phyloP scores from a whole-genome alignment of 2,113 vertebrate genomes.

The Varanus komodoensis region DNA sequence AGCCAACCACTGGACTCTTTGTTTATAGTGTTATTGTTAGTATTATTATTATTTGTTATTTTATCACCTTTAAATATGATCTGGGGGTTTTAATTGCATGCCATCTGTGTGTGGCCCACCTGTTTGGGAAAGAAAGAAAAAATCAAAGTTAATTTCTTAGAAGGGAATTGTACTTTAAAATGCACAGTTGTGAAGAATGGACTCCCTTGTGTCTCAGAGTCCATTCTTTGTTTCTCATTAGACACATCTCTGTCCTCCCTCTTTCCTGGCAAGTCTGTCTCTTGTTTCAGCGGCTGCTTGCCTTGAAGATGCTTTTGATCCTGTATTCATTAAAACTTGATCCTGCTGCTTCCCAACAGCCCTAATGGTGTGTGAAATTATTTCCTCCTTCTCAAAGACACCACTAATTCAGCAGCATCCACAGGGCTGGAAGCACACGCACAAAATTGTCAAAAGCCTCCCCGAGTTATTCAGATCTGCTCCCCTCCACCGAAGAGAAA shows the following conservation, averaged over 20 bases:
- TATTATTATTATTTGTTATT: not conserved
- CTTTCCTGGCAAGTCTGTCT: conserved; percentile 67
- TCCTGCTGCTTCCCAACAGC: conserved; percentile 69
- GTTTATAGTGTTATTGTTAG: no score
- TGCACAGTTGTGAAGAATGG: conserved; percentile 59
- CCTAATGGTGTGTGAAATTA: conserved; percentile 62
- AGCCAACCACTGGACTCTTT: conserved; percentile 42
- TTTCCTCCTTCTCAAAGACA: conserved; percentile 42
- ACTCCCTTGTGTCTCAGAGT: conserved; percentile 66
- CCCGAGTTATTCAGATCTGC: conserved; percentile 2
- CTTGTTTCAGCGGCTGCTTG: conserved; percentile 67
- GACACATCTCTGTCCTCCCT: conserved; percentile 54
- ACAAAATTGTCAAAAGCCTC: not conserved
- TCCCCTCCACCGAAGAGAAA: conserved; percentile 43
- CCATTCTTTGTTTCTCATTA: conserved; percentile 72
- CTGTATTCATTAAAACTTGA: conserved; percentile 70
- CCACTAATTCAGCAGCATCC: conserved; percentile 57
- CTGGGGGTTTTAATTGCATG: conserved; percentile 67
- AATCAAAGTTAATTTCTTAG: conserved; percentile 72
- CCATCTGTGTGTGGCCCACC: conserved; percentile 55
- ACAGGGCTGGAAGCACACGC: conserved; percentile 1
- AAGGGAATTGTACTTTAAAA: conserved; percentile 70
- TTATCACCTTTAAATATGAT: conserved; percentile 45
- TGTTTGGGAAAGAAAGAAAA: conserved; percentile 20
- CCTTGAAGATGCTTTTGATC: conserved; percentile 76